These are phyloP conservation scores for Premnoplex brunnescens DNA, from an alignment of 2,797 vertebrate genomes.

Conservation along the genomic window DNA sequence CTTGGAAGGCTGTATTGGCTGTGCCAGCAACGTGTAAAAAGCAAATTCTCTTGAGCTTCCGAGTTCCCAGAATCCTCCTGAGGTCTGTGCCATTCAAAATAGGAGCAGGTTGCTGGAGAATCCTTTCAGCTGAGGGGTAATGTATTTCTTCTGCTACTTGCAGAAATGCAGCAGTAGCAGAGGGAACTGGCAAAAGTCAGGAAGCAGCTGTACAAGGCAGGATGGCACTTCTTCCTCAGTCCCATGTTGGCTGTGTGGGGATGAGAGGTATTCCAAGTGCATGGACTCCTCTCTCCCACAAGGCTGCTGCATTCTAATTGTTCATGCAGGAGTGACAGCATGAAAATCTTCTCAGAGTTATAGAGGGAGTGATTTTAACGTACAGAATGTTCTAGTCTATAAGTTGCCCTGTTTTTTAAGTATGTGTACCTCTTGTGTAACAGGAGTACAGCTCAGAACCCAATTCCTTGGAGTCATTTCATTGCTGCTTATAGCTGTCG, in stretches of 20 bases:
- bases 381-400: neutral
- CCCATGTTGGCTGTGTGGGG: neutral
- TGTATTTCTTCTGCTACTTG: neutral
- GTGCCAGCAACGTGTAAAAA: constrained; percentile 24
- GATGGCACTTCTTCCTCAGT: neutral
- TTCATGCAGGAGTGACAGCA: no score
- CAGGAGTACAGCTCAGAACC: neutral
- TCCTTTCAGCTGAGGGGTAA: neutral
- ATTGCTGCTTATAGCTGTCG: neutral
- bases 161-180: neutral
- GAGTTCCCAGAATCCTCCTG: neutral
- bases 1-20: neutral
- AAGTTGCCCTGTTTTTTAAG: neutral
- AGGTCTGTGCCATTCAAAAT: neutral
- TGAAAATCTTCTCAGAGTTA: neutral
- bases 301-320: neutral
- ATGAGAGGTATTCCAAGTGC: neutral
- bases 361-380: constrained; percentile 44
- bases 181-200: neutral
- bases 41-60: neutral
- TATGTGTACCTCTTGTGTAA: neutral
- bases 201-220: neutral
- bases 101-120: neutral
- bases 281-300: neutral
- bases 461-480: neutral